Conservation (phyloP, 2,888 invertebrate species). For the Drosophila helvetica region DNA sequence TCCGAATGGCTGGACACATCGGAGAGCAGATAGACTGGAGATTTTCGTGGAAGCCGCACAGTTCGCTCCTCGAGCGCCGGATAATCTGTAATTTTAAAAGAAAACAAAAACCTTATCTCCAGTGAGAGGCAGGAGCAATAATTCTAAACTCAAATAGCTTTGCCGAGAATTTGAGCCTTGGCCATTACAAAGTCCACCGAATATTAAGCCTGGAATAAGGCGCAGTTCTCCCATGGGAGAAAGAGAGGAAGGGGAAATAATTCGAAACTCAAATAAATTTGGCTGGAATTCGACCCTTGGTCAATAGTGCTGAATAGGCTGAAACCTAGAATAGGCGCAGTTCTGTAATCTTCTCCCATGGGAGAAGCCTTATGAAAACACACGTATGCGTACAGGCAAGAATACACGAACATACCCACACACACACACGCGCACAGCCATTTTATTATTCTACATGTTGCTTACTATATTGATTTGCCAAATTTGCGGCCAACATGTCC, state of each 20-base stretch:
- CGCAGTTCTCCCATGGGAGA: no score
- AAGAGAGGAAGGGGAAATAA: background rate
- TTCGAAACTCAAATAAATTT: background rate
- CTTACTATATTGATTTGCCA: conserved; percentile 77
- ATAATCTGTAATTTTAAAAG: conserved; percentile 48
- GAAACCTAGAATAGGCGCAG: background rate
- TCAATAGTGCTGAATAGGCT: no score
- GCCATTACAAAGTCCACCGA: no score
- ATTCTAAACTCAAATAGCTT: background rate
- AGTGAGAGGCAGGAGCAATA: background rate
- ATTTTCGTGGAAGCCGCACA: conserved; percentile 36
- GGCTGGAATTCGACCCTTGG: no score
- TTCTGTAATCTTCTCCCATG: background rate
- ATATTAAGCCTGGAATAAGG: no score
- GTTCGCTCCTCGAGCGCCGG: conserved; percentile 27
- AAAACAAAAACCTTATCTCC: background rate
- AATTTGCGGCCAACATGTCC: conserved; percentile 79
- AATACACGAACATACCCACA: background rate
- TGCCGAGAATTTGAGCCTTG: background rate
- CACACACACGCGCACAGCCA: background rate
- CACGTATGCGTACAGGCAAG: background rate
- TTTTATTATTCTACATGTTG: conserved; percentile 24
- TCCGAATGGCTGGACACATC: conserved; percentile 62
- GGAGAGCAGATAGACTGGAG: conserved; percentile 53
- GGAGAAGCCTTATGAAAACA: conserved; percentile 1